Conservation (phyloP, 2,113 vertebrate genomes). For the Pomatorhinus ruficollis region DNA sequence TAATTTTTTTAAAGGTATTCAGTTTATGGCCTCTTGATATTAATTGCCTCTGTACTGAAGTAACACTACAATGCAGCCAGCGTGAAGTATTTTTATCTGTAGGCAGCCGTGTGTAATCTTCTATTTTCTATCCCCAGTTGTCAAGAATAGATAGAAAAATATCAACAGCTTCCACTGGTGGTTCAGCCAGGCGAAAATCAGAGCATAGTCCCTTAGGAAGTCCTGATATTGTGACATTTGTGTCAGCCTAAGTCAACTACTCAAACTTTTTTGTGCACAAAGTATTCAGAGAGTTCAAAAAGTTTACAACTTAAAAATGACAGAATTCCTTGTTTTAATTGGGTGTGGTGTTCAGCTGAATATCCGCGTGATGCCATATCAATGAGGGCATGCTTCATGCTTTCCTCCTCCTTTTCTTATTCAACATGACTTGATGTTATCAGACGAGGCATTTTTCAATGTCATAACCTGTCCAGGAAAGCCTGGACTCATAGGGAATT, state of each 20-base stretch:
- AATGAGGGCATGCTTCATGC: background rate
- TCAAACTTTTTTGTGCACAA: background rate
- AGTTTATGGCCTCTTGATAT: background rate
- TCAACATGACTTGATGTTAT: background rate
- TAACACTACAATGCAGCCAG: background rate
- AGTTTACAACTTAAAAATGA: background rate
- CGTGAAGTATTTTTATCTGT: background rate
- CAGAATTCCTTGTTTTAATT: background rate
- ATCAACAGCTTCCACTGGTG: background rate
- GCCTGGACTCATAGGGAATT: background rate
- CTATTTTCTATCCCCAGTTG: background rate
- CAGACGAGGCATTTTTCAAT: background rate
- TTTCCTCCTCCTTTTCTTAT: background rate
- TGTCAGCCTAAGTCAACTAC: background rate
- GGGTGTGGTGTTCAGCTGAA: background rate
- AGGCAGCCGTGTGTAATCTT: background rate
- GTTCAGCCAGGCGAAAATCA: background rate
- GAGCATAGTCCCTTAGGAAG: background rate
- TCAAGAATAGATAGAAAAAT: slow-evolving; percentile 1
- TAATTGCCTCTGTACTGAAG: background rate
- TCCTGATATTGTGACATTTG: background rate
- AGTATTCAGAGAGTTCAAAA: background rate
- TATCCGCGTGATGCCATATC: background rate
- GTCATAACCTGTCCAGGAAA: background rate
- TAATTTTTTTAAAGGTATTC: background rate